Evolutionary conservation across 2,888 invertebrate genomes (phyloP).

Genomic region (Antheraea yamamai): DNA sequence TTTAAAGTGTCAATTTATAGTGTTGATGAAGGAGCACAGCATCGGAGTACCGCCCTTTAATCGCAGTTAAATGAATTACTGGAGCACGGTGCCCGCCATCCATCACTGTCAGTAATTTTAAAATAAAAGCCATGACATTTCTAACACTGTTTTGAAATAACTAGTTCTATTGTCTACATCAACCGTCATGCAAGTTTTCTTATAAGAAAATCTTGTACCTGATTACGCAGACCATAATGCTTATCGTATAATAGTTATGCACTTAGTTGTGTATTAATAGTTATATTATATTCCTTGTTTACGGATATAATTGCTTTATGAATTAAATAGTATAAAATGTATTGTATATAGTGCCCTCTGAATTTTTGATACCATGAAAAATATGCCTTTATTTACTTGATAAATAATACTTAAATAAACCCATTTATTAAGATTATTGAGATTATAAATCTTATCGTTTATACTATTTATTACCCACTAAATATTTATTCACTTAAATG

Average conservation of each 20-base stretch:
- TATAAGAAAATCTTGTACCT: background rate
- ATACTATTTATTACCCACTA: background rate
- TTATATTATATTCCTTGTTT: background rate
- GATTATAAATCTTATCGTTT: background rate
- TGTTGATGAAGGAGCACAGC: constrained; percentile 44
- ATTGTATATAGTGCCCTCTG: background rate
- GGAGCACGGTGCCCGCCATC: constrained; percentile 51
- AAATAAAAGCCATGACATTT: constrained; percentile 60
- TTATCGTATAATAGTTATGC: no score
- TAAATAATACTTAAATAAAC: background rate
- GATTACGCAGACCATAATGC: no score
- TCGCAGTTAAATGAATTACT: constrained; percentile 73
- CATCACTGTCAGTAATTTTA: constrained; percentile 72
- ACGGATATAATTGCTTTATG: background rate
- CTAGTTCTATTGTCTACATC: constrained; percentile 24
- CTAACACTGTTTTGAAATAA: constrained; percentile 17
- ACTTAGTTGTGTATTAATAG: background rate
- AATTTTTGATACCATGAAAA: background rate
- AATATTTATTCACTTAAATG: background rate
- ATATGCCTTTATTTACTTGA: background rate
- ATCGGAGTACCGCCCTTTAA: constrained; percentile 53
- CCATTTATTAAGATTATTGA: background rate
- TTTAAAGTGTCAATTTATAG: constrained; percentile 51
- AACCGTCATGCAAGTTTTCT: background rate
- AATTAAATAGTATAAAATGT: background rate